Evolutionary conservation across 1,140 invertebrate genomes (phyloP), one percentile per base, ranked within the genome.

Genomic region (Ruditapes philippinarum): DNA sequence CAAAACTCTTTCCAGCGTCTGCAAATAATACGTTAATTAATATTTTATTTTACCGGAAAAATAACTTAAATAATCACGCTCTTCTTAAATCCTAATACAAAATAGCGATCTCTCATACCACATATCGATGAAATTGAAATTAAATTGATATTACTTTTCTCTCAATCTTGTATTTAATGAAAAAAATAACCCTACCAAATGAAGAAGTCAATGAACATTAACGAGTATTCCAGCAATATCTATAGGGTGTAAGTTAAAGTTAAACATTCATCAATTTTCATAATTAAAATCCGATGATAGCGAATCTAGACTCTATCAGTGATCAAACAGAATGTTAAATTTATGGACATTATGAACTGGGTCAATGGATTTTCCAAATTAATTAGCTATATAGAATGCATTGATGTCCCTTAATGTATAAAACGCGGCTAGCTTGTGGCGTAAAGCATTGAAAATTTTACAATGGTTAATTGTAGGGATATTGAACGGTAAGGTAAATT

Each of bases 1-100:
- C 95, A 89, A 95, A 95, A 88, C 94, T 94, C 28, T 93, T 93
- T 17, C 95, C 95, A 5, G 91, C 91, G 17, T 93, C 95, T 95
- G 88, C 38, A 83, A 54, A 42, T 40, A 5, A 45, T 7, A 45
- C 42, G 42, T 7, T 14, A 45, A 45, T 45, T 45, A 45, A 5
- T 14, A 14, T 45, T 45, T 45, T 7, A 45, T n/a, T n/a, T n/a
- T n/a, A n/a, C n/a, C n/a, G n/a, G n/a, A n/a, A n/a, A n/a, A n/a
- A n/a, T n/a, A n/a, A n/a, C n/a, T n/a, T n/a, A n/a, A n/a, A n/a
- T n/a, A n/a, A n/a, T n/a, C n/a, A n/a, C n/a, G n/a, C n/a, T n/a
- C n/a, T n/a, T n/a, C n/a, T n/a, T n/a, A n/a, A n/a, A n/a, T n/a
- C n/a, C n/a, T n/a, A n/a, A n/a, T n/a, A n/a, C n/a, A n/a, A n/a